These are phyloP conservation scores for Agapornis roseicollis DNA, from an alignment of 2,113 vertebrate species.

Conservation along the genomic window DNA sequence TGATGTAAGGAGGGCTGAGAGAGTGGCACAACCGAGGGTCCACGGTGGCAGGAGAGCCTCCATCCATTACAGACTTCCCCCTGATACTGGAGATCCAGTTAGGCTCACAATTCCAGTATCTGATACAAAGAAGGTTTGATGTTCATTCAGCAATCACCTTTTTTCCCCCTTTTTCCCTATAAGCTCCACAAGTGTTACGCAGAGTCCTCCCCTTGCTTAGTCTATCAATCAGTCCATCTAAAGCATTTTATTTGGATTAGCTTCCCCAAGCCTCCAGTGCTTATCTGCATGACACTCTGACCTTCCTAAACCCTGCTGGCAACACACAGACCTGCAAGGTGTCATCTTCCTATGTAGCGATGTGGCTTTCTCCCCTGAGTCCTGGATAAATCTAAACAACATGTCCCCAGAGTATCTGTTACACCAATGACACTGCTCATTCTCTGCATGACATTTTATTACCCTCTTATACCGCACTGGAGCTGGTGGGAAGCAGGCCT, in stretches of 20 bases:
- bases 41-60: neutral
- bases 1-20: neutral
- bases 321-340: neutral
- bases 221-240: too few relatives aligned
- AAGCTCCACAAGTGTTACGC: neutral
- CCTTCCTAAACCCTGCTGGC: neutral
- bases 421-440: neutral
- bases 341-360: neutral
- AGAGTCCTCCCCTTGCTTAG: neutral
- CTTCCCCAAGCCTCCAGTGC: neutral
- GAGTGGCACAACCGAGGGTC: neutral
- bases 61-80: neutral
- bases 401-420: neutral
- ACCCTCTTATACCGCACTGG: neutral
- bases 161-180: neutral
- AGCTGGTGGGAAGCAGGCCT: neutral
- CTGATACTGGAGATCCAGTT: neutral
- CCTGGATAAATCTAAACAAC: neutral
- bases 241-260: neutral
- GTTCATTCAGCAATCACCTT: neutral
- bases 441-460: neutral
- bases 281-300: neutral
- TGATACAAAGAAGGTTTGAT: accelerated
- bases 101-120: neutral
- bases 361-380: neutral